Conservation (phyloP, 2,888 invertebrate species). For the Hirtodrosophila alboralis region DNA sequence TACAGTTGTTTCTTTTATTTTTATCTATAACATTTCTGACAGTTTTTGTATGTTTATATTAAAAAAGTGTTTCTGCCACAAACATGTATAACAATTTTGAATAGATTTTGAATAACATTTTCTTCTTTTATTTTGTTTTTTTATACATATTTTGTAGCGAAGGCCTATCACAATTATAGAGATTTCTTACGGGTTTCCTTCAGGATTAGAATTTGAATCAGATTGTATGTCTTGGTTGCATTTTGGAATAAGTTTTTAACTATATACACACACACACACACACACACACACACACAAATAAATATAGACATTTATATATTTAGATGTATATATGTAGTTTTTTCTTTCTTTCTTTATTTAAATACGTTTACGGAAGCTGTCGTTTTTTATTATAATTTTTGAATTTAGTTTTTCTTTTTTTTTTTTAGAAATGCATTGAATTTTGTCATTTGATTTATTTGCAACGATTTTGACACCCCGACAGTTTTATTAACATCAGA, state of each 20-base stretch:
- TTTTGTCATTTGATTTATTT: conserved; percentile 68
- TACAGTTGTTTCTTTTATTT: not conserved
- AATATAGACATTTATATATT: conserved; percentile 14
- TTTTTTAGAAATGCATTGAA: conserved; percentile 65
- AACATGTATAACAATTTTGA: conserved; percentile 15
- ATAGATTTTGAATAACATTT: conserved; percentile 23
- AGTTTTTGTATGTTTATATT: not conserved
- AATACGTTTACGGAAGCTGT: conserved; percentile 37
- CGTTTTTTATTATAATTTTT: conserved; percentile 5
- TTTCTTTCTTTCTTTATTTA: not conserved
- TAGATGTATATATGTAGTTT: too few species aligned
- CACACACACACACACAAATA: conserved; percentile 29
- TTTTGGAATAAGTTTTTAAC: conserved; percentile 32
- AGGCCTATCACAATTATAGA: conserved; percentile 72
- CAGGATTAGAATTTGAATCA: conserved; percentile 31
- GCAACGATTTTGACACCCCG: conserved; percentile 55
- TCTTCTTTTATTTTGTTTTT: too few species aligned
- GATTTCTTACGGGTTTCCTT: conserved; percentile 51
- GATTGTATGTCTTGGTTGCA: conserved; percentile 49
- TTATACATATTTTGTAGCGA: conserved; percentile 46
- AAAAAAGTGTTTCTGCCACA: conserved; percentile 14
- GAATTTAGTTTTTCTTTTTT: conserved; percentile 20
- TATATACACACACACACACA: conserved; percentile 37
- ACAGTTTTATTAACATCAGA: conserved; percentile 3
- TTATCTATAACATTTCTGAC: not conserved